Evolutionary conservation across 1,140 invertebrate genomes (phyloP).

Genomic region (Campoletis sonorensis): DNA sequence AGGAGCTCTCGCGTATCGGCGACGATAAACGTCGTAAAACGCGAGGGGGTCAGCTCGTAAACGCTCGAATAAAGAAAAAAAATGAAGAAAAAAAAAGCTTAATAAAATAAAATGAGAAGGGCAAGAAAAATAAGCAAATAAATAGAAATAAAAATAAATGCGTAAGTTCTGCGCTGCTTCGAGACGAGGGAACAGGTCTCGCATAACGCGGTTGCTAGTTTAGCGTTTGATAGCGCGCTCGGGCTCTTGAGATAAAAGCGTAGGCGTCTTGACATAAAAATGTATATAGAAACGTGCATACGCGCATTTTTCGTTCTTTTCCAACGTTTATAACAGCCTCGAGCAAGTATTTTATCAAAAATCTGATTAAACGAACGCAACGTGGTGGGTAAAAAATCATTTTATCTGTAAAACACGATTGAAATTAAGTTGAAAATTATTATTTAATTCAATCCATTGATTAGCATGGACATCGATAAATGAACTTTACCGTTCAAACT

Average conservation of each 20-base stretch:
- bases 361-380: conserved; percentile 29
- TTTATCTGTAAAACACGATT: too few relatives aligned
- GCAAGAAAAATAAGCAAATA: not conserved
- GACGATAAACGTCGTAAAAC: conserved; percentile 46
- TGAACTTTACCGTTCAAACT: not conserved
- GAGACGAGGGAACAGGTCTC: conserved; percentile 41
- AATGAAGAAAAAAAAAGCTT: not conserved
- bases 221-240: conserved; percentile 12
- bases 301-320: conserved; percentile 15
- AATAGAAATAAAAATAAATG: conserved; percentile 17
- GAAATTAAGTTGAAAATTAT: too few relatives aligned
- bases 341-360: conserved; percentile 28
- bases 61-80: conserved; percentile 29
- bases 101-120: not conserved
- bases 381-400: too few relatives aligned
- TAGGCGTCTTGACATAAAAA: conserved; percentile 19
- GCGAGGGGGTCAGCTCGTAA: conserved; percentile 42
- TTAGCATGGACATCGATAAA: not conserved
- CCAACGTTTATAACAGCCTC: not conserved
- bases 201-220: conserved; percentile 21
- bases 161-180: not conserved
- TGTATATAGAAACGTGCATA: not conserved
- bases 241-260: not conserved
- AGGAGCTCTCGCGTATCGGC: conserved; percentile 36
- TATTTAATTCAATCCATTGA: not conserved